Base-by-base conservation (phyloP, 2,797 vertebrate genomes). In the Tarsius wallacei region DNA sequence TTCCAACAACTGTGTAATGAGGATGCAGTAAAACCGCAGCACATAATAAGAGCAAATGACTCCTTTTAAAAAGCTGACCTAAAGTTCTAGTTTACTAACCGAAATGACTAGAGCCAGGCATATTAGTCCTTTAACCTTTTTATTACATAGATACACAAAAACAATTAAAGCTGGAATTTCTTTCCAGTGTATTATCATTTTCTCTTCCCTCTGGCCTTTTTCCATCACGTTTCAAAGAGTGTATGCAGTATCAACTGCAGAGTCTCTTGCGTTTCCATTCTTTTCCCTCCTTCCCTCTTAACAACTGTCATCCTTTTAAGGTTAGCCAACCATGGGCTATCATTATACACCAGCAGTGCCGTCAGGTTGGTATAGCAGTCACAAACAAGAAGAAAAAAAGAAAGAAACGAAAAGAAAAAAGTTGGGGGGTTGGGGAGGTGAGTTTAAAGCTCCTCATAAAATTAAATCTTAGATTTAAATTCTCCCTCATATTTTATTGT, bases 391-490 rank as follows among this genome's bases (percentile, higher is more conserved):
- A 89, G 59, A 14, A 87, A 94, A 95, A 97, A 97, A 97, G 90
- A 97, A 83, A 74, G 76, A 84, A 94, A 77, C 14, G 53, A 93
- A 89, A 77, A 77, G 70, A 70, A 78, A 86, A 97, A 98, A 98
- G 93, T 97, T 96, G 94, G 87, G 90, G 91, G 64, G 24, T 28
- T 8, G 1, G 8, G 78, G 93, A 95, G 83, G 71, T 22, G 66
- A 71, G 90, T 98, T 98, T 99, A 98, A 99, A 98, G 98, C 95
- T 90, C 88, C 97, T 98, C 97, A 93, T 98, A 98, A 99, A 99
- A 99, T 99, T 99, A 99, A 99, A 98, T 98, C 98, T 98, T 98
- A 99, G 98, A 99, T 99, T 99, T 99, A 98, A 99, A 99, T 98
- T 98, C 98, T 98, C 98, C 98, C 96, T 98, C 98, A 97, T 99